These are phyloP conservation scores for Lordiphosa stackelbergi DNA, from an alignment of 1,140 invertebrate species.

Conservation along the genomic window DNA sequence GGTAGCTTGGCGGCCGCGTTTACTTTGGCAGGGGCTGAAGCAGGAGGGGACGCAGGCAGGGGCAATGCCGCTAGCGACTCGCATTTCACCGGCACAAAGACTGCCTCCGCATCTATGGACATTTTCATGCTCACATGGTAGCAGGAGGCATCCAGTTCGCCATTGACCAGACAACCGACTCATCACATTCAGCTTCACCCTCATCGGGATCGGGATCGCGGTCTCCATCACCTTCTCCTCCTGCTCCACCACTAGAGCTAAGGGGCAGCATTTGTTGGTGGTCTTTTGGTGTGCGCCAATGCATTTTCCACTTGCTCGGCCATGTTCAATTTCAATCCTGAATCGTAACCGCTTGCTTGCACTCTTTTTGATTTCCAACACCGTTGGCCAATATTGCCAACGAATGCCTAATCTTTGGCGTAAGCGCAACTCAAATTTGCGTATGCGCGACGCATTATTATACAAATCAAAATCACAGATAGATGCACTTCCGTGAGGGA, in stretches of 20 bases:
- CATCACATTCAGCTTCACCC: background rate
- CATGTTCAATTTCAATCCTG: conserved; percentile 29
- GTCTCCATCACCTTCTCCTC: conserved; percentile 6
- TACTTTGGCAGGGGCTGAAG: conserved; percentile 3
- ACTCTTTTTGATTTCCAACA: conserved; percentile 23
- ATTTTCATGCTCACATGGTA: conserved; percentile 66
- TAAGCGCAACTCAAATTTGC: conserved; percentile 62
- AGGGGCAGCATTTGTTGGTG: conserved; percentile 25
- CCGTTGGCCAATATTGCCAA: conserved; percentile 15
- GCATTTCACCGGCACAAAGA: conserved; percentile 37
- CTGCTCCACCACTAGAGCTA: conserved; percentile 20
- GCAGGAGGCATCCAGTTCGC: conserved; percentile 54
- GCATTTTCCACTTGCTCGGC: conserved; percentile 57
- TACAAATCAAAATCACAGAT: conserved; percentile 63
- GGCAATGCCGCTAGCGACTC: conserved; percentile 41
- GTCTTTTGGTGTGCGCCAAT: conserved; percentile 48
- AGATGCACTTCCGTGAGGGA: conserved; percentile 62
- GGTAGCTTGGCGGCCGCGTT: conserved; percentile 27
- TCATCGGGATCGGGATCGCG: conserved; percentile 21
- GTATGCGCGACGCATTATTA: conserved; percentile 73
- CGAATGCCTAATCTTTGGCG: conserved; percentile 53
- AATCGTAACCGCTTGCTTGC: conserved; percentile 9
- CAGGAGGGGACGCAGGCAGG: conserved; percentile 4
- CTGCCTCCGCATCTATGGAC: conserved; percentile 53
- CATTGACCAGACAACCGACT: conserved; percentile 39